Conservation (phyloP, 2,797 vertebrate genomes). For the Amniataba percoides region DNA sequence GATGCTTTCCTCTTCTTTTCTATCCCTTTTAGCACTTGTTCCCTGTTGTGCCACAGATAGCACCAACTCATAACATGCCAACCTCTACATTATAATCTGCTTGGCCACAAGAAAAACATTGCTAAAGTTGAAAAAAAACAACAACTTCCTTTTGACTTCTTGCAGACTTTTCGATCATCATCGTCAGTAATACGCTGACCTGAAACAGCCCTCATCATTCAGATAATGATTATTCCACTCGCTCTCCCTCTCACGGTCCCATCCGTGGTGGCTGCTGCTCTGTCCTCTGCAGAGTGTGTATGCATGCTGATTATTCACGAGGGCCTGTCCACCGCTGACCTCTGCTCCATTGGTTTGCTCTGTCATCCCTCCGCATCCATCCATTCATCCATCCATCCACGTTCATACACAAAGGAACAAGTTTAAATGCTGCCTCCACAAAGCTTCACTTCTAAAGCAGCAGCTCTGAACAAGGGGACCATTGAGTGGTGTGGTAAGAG, state of each 20-base stretch:
- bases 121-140: neutral
- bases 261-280: conserved; percentile 43
- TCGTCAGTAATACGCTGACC: conserved; percentile 46
- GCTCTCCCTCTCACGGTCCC: conserved; percentile 38
- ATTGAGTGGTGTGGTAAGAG: conserved; percentile 72
- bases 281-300: conserved; percentile 43
- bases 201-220: conserved; percentile 52
- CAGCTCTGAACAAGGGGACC: conserved; percentile 77
- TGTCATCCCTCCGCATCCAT: conserved; percentile 38
- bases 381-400: conserved; percentile 47
- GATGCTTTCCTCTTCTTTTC: no score
- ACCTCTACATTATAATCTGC: neutral
- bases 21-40: neutral
- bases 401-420: conserved; percentile 60
- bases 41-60: neutral
- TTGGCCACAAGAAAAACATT: neutral
- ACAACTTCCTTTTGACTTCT: neutral
- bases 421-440: conserved; percentile 62
- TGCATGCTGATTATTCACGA: conserved; percentile 48
- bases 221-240: conserved; percentile 70
- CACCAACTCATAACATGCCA: neutral
- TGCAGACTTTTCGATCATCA: conserved; percentile 26
- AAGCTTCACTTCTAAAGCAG: conserved; percentile 73
- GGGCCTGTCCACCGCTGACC: conserved; percentile 30
- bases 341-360: conserved; percentile 23